Conservation (phyloP, 2,888 invertebrate genomes). For the Athrips mouffetella region DNA sequence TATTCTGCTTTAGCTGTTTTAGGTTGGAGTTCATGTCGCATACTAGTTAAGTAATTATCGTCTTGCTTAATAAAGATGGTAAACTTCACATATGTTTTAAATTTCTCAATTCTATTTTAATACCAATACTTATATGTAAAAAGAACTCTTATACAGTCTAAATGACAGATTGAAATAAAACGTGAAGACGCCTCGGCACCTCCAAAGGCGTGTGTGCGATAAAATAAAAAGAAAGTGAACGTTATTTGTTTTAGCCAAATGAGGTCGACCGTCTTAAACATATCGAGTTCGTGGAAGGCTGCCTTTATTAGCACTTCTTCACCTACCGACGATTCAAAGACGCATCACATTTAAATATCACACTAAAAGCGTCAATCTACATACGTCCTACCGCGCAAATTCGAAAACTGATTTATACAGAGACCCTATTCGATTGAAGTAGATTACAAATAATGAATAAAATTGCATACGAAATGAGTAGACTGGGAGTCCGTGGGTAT, state of each 20-base stretch:
- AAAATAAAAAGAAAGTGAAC: constrained; percentile 57
- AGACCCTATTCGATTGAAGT: constrained; percentile 75
- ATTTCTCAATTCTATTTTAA: too few species aligned
- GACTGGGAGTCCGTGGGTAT: constrained; percentile 64
- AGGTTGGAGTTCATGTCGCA: neutral
- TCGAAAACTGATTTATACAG: constrained; percentile 76
- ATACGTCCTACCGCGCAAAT: constrained; percentile 70
- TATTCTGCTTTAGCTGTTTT: constrained; percentile 22
- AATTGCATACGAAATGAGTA: constrained; percentile 77
- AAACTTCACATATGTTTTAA: too few species aligned
- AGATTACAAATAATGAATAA: constrained; percentile 79
- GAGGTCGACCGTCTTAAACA: constrained; percentile 57
- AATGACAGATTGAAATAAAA: constrained; percentile 49
- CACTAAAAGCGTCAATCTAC: constrained; percentile 75
- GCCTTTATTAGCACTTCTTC: constrained; percentile 64
- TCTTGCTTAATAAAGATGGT: too few species aligned
- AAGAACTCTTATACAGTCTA: neutral
- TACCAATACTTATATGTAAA: too few species aligned
- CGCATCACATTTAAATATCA: constrained; percentile 71
- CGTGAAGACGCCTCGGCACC: constrained; percentile 50
- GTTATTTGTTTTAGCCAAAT: constrained; percentile 73
- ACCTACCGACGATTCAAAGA: constrained; percentile 56
- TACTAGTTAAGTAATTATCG: too few species aligned
- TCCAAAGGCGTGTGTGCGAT: constrained; percentile 53
- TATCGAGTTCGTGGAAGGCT: constrained; percentile 49